phyloP scores from a whole-genome alignment of 2,888 invertebrate genomes.

The Boloria selene region DNA sequence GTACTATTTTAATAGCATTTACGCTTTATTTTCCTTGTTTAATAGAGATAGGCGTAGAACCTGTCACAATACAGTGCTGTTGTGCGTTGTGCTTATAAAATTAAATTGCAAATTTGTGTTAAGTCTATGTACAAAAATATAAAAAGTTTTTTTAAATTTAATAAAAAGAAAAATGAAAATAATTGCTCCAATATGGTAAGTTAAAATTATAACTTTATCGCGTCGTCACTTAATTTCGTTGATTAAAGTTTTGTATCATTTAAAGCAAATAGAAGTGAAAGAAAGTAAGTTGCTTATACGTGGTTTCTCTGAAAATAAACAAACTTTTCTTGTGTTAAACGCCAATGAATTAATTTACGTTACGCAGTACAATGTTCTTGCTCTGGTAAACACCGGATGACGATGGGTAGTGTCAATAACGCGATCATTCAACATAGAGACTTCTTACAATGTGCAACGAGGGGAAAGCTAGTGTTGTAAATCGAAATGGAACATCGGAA shows the following conservation, averaged over 20 bases:
- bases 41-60: too few species aligned
- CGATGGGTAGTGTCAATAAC: constrained; percentile 31
- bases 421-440: constrained; percentile 25
- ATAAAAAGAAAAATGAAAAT: constrained; percentile 14
- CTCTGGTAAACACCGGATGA: constrained; percentile 72
- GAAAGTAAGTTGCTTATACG: constrained; percentile 48
- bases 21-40: constrained; percentile 31
- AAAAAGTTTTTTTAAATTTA: constrained; percentile 24
- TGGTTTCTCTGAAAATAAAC: constrained; percentile 63
- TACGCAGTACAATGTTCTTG: constrained; percentile 56
- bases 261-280: constrained; percentile 31
- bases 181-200: constrained; percentile 22
- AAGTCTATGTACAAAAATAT: constrained; percentile 32
- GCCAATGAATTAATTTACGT: constrained; percentile 64
- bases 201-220: not conserved
- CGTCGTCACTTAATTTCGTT: constrained; percentile 35
- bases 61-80: too few species aligned
- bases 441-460: constrained; percentile 17
- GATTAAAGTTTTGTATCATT: constrained; percentile 42
- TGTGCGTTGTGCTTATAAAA: not conserved
- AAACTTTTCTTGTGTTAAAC: constrained; percentile 61
- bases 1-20: constrained; percentile 31
- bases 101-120: constrained; percentile 1
- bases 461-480: constrained; percentile 9
- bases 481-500: constrained; percentile 34